Evolutionary conservation across 2,888 invertebrate genomes (phyloP), one percentile per base, ranked within the genome.

Genomic region (Terebella lapidaria): DNA sequence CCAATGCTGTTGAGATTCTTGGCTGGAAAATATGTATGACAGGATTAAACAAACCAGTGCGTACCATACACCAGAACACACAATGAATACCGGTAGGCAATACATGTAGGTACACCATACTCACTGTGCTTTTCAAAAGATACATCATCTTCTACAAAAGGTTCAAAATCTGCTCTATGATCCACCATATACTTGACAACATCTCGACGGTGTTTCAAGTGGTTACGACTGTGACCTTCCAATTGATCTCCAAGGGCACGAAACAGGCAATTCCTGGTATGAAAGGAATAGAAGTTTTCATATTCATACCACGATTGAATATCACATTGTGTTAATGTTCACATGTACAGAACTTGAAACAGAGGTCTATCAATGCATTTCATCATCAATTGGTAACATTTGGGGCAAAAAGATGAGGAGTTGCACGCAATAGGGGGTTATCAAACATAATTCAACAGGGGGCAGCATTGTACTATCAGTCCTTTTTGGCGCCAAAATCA

Each of bases 261-360:
- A 67, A 84, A 84, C 59, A 84, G 68, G 65, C 84, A 84, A 67
- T 84, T 84, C 35, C 84, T 83, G 72, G 1, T n/a, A n/a, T n/a
- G n/a, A n/a, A n/a, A n/a, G n/a, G n/a, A n/a, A n/a, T n/a, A n/a
- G n/a, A n/a, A n/a, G n/a, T n/a, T n/a, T n/a, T 22, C 20, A 53
- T 4, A 20, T 24, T n/a, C 22, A 24, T 5, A 28, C 30, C 10
- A 49, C 10, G 5, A 49, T 10, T 49, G 5, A 15, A 42, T 15
- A 42, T 18, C 51, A 49, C 18, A 15, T 49, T 18, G 22, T 42
- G 15, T 18, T 42, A 18, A 42, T 42, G 15, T 18, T 18, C 42
- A 42, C 15, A 42, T 42, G 42, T 15, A 24, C 15, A 10, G 26
- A 49, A 49, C 25, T 22, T 2, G 15, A 49, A 49, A 49, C 1